Percentiles rank a stretch among this genome's conserved stretches.
Conservation (phyloP, 2,797 vertebrate genomes). For the Glyptemys insculpta region DNA sequence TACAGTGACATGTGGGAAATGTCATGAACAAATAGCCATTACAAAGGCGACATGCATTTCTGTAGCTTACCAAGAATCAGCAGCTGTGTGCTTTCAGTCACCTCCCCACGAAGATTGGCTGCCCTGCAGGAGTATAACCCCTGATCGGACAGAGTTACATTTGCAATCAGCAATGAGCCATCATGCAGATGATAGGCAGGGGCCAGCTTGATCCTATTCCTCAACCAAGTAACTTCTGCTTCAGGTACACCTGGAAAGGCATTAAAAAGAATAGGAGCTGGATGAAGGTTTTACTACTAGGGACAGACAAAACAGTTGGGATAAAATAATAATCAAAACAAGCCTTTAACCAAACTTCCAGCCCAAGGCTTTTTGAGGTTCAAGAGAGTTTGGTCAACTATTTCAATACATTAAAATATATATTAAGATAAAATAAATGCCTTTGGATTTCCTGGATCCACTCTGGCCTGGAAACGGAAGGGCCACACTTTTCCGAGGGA, state of each 20-base stretch:
- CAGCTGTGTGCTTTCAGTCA: conserved; percentile 81
- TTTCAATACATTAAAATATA: background rate
- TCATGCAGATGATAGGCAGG: conserved; percentile 62
- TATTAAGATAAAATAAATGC: background rate
- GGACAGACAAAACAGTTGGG: background rate
- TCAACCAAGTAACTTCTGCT: conserved; percentile 85
- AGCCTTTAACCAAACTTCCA: background rate
- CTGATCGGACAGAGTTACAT: conserved; percentile 79
- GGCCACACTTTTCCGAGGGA: background rate
- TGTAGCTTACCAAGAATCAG: conserved; percentile 79
- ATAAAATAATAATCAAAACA: background rate
- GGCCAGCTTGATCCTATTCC: conserved; percentile 77
- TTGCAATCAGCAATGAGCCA: conserved; percentile 78
- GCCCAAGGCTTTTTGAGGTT: background rate
- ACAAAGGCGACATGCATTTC: background rate
- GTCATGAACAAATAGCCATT: background rate
- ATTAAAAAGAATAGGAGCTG: background rate
- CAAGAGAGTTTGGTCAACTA: background rate
- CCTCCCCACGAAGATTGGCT: conserved; percentile 81
- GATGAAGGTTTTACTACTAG: background rate
- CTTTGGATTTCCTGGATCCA: background rate
- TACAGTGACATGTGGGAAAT: background rate
- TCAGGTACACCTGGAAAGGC: conserved; percentile 84
- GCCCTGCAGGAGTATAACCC: conserved; percentile 84
- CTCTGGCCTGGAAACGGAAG: background rate